A percentile compares a stretch with the other conserved stretches of the same genome.
phyloP scores from a whole-genome alignment of 1,140 invertebrate genomes.

The Procambarus clarkii region DNA sequence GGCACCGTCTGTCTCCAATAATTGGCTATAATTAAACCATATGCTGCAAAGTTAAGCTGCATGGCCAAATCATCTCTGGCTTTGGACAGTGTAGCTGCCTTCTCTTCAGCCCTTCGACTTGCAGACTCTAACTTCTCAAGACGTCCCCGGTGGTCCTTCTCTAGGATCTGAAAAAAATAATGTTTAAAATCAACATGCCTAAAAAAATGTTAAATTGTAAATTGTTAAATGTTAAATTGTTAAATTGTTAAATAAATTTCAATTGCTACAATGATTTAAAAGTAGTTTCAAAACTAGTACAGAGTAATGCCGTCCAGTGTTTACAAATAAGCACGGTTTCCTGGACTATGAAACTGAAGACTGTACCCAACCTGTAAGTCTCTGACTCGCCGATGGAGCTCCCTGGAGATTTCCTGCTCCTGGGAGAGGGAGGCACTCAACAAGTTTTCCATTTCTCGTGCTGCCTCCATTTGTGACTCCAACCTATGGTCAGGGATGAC shows the following conservation, averaged over 20 bases:
- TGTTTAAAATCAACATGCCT: background rate
- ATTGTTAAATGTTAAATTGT: too few relatives aligned
- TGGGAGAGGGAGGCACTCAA: constrained; percentile 71
- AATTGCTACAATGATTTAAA: too few relatives aligned
- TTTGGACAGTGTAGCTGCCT: constrained; percentile 23
- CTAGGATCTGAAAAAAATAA: constrained; percentile 46
- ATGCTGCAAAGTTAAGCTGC: constrained; percentile 65
- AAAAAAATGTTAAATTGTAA: background rate
- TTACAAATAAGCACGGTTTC: too few relatives aligned
- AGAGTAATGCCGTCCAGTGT: too few relatives aligned
- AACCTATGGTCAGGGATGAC: constrained; percentile 69
- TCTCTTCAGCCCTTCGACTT: constrained; percentile 41
- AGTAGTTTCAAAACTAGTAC: too few relatives aligned
- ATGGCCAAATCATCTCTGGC: constrained; percentile 45
- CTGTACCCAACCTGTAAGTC: constrained; percentile 59
- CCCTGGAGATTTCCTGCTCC: constrained; percentile 71
- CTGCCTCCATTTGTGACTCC: constrained; percentile 73
- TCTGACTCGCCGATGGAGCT: constrained; percentile 71
- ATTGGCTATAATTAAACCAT: constrained; percentile 55
- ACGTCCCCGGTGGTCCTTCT: constrained; percentile 59
- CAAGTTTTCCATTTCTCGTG: constrained; percentile 73
- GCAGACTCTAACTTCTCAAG: constrained; percentile 51
- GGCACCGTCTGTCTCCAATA: constrained; percentile 46
- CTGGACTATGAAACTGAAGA: background rate
- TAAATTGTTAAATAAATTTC: too few relatives aligned